Conservation (phyloP, 2,113 vertebrate species). For the Saccopteryx leptura region DNA sequence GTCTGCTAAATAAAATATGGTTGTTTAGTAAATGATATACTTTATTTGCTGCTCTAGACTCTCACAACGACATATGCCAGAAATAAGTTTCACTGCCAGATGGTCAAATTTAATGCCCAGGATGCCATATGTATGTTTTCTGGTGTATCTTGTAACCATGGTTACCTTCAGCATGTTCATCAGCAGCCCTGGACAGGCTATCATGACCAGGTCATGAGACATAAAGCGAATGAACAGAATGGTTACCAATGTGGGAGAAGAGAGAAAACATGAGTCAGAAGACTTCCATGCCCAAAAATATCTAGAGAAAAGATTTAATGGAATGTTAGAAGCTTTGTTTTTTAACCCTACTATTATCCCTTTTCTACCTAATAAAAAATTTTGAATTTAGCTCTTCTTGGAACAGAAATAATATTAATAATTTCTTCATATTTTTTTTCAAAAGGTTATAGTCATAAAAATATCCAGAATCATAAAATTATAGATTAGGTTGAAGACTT, state of each 20-base stretch:
- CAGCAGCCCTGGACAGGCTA: rapidly evolving
- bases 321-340: background rate
- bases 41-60: background rate
- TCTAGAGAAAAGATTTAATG: background rate
- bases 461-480: conserved; percentile 28
- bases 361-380: background rate
- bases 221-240: background rate
- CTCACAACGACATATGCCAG: background rate
- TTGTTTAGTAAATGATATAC: background rate
- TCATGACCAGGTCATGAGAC: background rate
- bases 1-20: background rate
- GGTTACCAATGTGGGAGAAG: background rate
- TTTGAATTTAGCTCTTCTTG: background rate
- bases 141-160: background rate
- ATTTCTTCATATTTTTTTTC: background rate
- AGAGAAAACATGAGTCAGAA: background rate
- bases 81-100: rapidly evolving
- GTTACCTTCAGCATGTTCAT: background rate
- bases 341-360: rapidly evolving
- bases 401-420: background rate
- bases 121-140: background rate
- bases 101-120: no score
- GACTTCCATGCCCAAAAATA: background rate
- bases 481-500: conserved; percentile 25
- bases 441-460: background rate